These are phyloP conservation scores for Sphaerophoria rueppellii DNA, from an alignment of 2,888 invertebrate genomes.

Conservation along the genomic window DNA sequence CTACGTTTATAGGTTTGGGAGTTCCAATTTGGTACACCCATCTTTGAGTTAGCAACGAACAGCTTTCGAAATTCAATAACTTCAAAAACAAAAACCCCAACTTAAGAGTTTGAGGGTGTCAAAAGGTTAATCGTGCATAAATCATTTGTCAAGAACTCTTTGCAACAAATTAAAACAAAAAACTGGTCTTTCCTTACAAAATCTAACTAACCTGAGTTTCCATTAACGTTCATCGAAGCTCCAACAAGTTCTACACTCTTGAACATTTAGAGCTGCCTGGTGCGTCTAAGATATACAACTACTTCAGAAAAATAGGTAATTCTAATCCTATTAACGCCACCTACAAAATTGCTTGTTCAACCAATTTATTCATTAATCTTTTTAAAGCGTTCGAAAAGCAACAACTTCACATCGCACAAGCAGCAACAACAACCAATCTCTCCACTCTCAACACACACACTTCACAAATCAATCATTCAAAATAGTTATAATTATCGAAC, in stretches of 20 bases:
- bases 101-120: constrained; percentile 2
- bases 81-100: constrained; percentile 7
- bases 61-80: neutral
- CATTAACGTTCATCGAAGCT: neutral
- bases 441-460: constrained; percentile 30
- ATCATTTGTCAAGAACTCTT: constrained; percentile 11
- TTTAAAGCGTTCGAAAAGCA: constrained; percentile 20
- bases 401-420: constrained; percentile 31
- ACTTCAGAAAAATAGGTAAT: constrained; percentile 17
- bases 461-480: constrained; percentile 56
- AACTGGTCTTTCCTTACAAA: constrained; percentile 3
- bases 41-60: neutral
- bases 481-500: constrained; percentile 32
- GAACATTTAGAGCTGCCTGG: constrained; percentile 9
- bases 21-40: no score
- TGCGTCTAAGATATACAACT: neutral
- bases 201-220: neutral
- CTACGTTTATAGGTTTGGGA: no score
- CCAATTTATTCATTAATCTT: constrained; percentile 56
- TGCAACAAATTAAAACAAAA: neutral
- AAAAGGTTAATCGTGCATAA: constrained; percentile 26
- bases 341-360: constrained; percentile 56
- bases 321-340: constrained; percentile 66
- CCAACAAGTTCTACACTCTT: constrained; percentile 1
- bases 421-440: constrained; percentile 36